Evolutionary conservation across 2,113 vertebrate genomes (phyloP).

Genomic region (Copsychus sechellarum): DNA sequence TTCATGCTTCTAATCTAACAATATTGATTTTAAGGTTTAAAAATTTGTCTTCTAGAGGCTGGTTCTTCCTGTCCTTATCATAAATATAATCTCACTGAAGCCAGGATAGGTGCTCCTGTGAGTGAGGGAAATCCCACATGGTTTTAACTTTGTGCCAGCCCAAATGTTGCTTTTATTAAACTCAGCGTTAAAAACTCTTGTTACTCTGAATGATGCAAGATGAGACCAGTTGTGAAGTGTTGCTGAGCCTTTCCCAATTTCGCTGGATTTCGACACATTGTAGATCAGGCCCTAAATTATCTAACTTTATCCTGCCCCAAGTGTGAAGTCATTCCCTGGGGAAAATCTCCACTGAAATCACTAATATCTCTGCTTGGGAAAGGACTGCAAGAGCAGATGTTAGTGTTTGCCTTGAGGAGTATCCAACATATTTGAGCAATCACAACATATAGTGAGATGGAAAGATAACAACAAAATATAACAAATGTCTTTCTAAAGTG

Average conservation of each 20-base stretch:
- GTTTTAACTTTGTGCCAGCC: neutral
- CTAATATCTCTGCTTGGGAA: slow-evolving; percentile 9
- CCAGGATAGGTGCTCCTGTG: neutral
- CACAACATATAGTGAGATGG: neutral
- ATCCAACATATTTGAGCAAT: slow-evolving; percentile 17
- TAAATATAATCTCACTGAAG: neutral
- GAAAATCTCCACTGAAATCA: slow-evolving; percentile 2
- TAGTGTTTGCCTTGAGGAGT: slow-evolving; percentile 42
- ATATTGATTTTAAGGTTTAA: neutral
- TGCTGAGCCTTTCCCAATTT: neutral
- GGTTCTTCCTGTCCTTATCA: neutral
- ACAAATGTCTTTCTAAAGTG: neutral
- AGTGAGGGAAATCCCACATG: neutral
- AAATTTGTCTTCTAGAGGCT: slow-evolving; percentile 1
- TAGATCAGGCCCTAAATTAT: neutral
- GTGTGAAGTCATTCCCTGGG: neutral
- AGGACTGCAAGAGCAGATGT: slow-evolving; percentile 24
- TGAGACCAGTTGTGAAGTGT: neutral
- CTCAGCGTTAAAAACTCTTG: neutral
- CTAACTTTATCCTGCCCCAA: neutral
- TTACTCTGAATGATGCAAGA: neutral
- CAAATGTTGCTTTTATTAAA: slow-evolving; percentile 21
- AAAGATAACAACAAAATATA: slow-evolving; percentile 34
- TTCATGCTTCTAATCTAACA: neutral
- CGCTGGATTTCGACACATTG: neutral